A percentile compares a stretch with the other conserved stretches of the same genome.
Evolutionary conservation across 1,140 invertebrate genomes (phyloP).

Genomic region (Heliothis virescens): DNA sequence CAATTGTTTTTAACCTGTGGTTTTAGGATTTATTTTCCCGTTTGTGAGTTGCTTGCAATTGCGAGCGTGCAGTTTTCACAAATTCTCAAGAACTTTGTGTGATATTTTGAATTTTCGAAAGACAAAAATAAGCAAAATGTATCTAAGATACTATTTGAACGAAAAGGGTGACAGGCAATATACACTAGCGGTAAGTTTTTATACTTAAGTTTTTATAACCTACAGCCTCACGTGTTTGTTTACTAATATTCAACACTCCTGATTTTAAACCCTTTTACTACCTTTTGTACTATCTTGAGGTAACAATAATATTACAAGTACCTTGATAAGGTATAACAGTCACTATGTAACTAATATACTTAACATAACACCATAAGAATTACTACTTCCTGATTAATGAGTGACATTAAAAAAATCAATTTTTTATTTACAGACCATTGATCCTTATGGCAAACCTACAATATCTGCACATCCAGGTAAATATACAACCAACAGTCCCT

Average conservation of each 20-base stretch:
- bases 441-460: slow-evolving; percentile 92
- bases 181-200: slow-evolving; percentile 89
- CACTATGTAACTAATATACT: too few species aligned
- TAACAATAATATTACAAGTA: too few species aligned
- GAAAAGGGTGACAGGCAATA: slow-evolving; percentile 90
- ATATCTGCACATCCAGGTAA: slow-evolving; percentile 95
- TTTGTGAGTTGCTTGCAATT: too few species aligned
- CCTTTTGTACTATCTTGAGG: too few species aligned
- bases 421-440: slow-evolving; percentile 89
- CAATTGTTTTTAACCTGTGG: too few species aligned
- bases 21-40: too few species aligned
- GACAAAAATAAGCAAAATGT: slow-evolving; percentile 86
- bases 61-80: too few species aligned
- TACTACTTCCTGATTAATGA: too few species aligned
- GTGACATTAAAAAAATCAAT: too few species aligned
- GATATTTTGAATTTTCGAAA: not conserved
- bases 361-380: too few species aligned
- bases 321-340: too few species aligned
- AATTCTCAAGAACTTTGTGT: too few species aligned
- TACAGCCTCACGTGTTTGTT: slow-evolving; percentile 45
- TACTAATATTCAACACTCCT: slow-evolving; percentile 10
- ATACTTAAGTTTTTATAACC: slow-evolving; percentile 51
- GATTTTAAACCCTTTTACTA: not conserved
- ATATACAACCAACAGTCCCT: not conserved
- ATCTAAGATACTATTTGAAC: slow-evolving; percentile 92